Evolutionary conservation across 2,888 invertebrate species (phyloP).

Genomic region (Latrodectus hesperus): DNA sequence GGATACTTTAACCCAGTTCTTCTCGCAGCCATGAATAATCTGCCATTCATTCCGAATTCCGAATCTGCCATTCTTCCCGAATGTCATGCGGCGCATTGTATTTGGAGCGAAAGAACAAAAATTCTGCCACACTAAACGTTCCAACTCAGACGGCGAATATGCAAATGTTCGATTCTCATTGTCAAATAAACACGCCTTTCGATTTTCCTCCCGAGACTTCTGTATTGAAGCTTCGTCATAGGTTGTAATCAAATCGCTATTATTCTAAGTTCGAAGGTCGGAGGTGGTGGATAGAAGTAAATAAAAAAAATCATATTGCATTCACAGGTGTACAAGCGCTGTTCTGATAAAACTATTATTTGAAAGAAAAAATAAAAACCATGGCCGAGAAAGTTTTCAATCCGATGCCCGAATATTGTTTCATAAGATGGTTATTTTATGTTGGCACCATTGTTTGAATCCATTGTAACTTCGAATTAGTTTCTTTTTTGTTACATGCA

Average conservation of each 20-base stretch:
- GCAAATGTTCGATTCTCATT: background rate
- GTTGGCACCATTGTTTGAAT: background rate
- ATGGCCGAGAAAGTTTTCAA: background rate
- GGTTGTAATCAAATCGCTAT: constrained; percentile 41
- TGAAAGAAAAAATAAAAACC: background rate
- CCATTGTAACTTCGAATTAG: background rate
- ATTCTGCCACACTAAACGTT: too few species aligned
- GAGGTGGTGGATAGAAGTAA: constrained; percentile 22
- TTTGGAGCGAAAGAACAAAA: too few species aligned
- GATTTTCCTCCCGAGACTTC: background rate
- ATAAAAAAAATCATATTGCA: background rate
- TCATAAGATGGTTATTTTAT: background rate
- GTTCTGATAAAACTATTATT: background rate
- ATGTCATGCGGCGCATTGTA: too few species aligned
- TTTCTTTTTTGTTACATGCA: background rate
- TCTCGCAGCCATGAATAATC: background rate
- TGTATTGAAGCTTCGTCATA: constrained; percentile 3
- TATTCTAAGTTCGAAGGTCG: constrained; percentile 25
- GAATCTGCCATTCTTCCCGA: too few species aligned
- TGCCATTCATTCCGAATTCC: too few species aligned
- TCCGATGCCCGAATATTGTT: background rate
- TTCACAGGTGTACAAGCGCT: background rate
- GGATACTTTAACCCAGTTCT: background rate
- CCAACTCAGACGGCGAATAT: background rate
- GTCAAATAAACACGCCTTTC: background rate